Evolutionary conservation across 1,140 invertebrate genomes (phyloP).

Genomic region (Gonatopus flavifemur): DNA sequence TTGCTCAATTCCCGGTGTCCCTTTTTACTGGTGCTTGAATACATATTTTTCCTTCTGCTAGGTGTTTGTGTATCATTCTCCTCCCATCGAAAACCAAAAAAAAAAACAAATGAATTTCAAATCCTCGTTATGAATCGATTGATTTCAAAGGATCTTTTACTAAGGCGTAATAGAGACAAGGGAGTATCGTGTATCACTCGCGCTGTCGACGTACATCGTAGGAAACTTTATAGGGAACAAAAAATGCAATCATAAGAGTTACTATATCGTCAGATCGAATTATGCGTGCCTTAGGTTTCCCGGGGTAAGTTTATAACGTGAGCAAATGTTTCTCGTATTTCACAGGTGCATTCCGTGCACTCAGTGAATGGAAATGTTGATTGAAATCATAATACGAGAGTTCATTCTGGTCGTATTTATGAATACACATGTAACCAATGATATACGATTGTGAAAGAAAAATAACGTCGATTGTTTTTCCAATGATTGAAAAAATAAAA

Average conservation of each 20-base stretch:
- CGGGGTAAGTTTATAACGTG: slow-evolving; percentile 27
- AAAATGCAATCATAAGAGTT: slow-evolving; percentile 42
- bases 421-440: no score
- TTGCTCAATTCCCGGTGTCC: no score
- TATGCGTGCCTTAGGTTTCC: slow-evolving; percentile 48
- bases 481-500: not conserved
- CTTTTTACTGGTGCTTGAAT: no score
- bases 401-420: no score
- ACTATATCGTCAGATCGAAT: slow-evolving; percentile 51
- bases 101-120: no score
- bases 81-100: no score
- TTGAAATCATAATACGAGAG: no score
- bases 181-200: slow-evolving; percentile 24
- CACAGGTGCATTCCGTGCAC: slow-evolving; percentile 41
- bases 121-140: no score
- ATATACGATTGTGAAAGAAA: no score
- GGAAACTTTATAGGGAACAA: slow-evolving; percentile 48
- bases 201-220: slow-evolving; percentile 23
- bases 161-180: slow-evolving; percentile 5
- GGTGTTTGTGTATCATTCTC: no score
- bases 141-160: slow-evolving; percentile 4
- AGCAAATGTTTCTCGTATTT: slow-evolving; percentile 53
- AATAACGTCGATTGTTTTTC: not conserved
- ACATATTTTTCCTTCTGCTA: no score
- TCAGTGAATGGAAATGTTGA: slow-evolving; percentile 37